Conservation (phyloP, 2,113 vertebrate genomes). For the Paraplagusia blochii region DNA sequence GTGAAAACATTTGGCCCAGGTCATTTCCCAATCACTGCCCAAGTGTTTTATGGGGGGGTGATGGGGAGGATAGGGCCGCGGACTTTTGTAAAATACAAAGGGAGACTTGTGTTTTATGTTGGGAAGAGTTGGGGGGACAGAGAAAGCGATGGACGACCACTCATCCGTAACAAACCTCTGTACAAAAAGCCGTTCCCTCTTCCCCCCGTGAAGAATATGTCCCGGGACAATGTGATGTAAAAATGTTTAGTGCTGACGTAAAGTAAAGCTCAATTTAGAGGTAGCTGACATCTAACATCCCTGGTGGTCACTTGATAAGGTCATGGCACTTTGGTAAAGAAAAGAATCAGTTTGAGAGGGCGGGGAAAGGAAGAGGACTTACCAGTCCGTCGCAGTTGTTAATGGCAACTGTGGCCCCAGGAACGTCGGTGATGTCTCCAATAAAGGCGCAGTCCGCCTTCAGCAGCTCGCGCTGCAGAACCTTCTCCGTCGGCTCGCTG, state of each 20-base stretch:
- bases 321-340: conserved; percentile 37
- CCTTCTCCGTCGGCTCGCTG: conserved; percentile 38
- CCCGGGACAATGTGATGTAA: conserved; percentile 55
- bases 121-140: conserved; percentile 39
- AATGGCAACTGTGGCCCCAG: conserved; percentile 90
- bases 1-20: conserved; percentile 6
- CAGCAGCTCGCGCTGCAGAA: conserved; percentile 83
- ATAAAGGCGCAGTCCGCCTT: conserved; percentile 89
- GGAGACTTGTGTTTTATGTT: conserved; percentile 53
- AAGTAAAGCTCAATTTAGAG: conserved; percentile 30
- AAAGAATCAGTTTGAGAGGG: conserved; percentile 14
- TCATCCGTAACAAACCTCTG: conserved; percentile 60
- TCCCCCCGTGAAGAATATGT: conserved; percentile 31
- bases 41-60: conserved; percentile 64
- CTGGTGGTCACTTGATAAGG: conserved; percentile 48
- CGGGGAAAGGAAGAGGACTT: conserved; percentile 66
- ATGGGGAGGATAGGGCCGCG: conserved; percentile 46
- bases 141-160: conserved; percentile 34
- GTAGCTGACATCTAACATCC: conserved; percentile 36
- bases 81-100: conserved; percentile 56
- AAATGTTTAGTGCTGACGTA: conserved; percentile 42
- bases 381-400: conserved; percentile 99
- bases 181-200: conserved; percentile 46
- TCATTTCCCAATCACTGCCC: conserved; percentile 38
- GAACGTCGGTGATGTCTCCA: conserved; percentile 90